Evolutionary conservation across 2,113 vertebrate species (phyloP), one percentile per base, ranked within the genome.

Genomic region (Triplophysa rosa): DNA sequence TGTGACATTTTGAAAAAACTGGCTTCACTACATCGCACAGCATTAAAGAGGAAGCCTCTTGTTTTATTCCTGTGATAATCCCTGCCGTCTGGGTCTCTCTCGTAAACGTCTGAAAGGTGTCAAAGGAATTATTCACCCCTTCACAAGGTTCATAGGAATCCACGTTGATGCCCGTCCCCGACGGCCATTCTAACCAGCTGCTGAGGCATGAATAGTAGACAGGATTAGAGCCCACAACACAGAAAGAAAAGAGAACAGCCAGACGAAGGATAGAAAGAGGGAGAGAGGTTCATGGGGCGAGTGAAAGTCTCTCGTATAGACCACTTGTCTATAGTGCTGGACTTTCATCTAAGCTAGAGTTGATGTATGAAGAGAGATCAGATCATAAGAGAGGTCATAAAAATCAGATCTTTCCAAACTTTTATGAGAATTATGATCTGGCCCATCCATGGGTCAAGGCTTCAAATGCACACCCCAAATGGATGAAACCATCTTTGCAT

Each of bases 61-160:
- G 69, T 84, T 86, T 83, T 73, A 71, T 74, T 62, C 17, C 68
- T 16, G 14, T 42, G 56, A 37, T 84, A 83, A 83, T 86, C 78
- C 71, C 40, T 59, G 19, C 70, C 42, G 67, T 87, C 86, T 89
- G 84, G 80, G 59, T 69, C 70, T 81, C 64, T 56, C 59, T 61
- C 61, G 37, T 58, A 66, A 81, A 71, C 19, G 79, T 83, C 81
- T 84, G 59, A 24, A 80, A 33, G 54, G 69, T 77, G 86, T 86
- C 88, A 86, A 84, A 88, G 77, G 86, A 88, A 87, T 90, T 88
- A 85, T 84, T 81, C 89, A 84, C 78, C 86, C 84, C 82, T 81
- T 84, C 83, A 65, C 61, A 72, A 77, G 85, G 77, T 81, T 88
- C 88, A 87, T 85, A 85, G 82, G 85, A 89, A 86, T 85, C 85